Percentiles rank a stretch among this genome's conserved stretches.
Evolutionary conservation across 2,888 invertebrate species (phyloP).

Genomic region (Argyresthia albistria): DNA sequence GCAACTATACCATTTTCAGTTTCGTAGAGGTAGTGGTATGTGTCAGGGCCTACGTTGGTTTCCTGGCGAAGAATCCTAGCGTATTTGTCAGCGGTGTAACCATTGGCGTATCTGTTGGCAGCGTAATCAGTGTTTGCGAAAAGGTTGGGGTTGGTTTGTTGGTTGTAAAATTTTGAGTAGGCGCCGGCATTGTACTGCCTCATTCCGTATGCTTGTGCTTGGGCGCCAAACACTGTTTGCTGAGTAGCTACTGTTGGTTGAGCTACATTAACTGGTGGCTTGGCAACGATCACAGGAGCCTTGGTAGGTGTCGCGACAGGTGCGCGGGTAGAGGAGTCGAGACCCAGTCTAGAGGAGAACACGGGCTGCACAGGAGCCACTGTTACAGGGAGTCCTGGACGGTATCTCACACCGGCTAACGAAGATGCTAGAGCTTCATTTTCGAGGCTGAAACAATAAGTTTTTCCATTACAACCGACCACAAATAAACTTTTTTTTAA

Average conservation of each 20-base stretch:
- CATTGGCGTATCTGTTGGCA: not conserved
- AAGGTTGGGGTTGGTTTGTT: conserved; percentile 12
- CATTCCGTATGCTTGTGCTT: not conserved
- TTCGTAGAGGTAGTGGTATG: conserved; percentile 74
- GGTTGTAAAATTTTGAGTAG: conserved; percentile 14
- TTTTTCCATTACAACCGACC: not conserved
- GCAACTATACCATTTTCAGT: conserved; percentile 78
- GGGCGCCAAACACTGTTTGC: not conserved
- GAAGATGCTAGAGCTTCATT: conserved; percentile 23
- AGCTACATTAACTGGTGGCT: not conserved
- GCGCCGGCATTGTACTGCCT: conserved; percentile 1
- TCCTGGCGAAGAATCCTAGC: conserved; percentile 70
- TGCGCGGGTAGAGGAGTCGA: not conserved
- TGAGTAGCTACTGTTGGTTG: not conserved
- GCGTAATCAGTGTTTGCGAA: not conserved
- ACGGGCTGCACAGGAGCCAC: not conserved
- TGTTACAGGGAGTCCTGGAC: conserved; percentile 19
- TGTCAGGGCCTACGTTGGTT: conserved; percentile 57
- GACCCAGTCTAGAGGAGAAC: not conserved
- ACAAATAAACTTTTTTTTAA: not conserved
- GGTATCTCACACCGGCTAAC: conserved; percentile 26
- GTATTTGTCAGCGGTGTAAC: conserved; percentile 52
- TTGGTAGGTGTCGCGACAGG: not conserved
- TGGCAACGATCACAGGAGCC: too few species aligned
- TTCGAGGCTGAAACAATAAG: conserved; percentile 25